Evolutionary conservation across 2,888 invertebrate species (phyloP).

Genomic region (Eudasyphora cyanicolor): DNA sequence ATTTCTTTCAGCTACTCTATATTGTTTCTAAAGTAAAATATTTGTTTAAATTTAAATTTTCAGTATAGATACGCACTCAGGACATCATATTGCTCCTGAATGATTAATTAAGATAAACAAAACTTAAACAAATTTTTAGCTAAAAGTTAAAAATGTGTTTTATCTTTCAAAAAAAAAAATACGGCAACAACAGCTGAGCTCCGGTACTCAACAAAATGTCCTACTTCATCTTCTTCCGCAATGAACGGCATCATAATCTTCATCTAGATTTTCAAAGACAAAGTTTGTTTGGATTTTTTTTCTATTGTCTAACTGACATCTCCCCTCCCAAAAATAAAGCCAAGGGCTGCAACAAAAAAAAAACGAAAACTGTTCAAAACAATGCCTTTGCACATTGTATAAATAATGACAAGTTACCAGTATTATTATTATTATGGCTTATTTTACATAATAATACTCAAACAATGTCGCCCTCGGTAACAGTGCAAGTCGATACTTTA

Average conservation of each 20-base stretch:
- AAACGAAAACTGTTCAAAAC: constrained; percentile 9
- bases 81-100: constrained; percentile 21
- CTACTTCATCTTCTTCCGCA: background rate
- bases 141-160: constrained; percentile 26
- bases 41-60: no score
- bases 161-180: background rate
- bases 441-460: constrained; percentile 8
- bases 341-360: background rate
- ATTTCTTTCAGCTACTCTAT: no score
- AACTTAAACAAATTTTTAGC: background rate
- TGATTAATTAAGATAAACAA: constrained; percentile 33
- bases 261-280: background rate
- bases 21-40: no score
- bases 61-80: background rate
- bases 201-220: background rate
- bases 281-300: background rate
- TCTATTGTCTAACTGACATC: background rate
- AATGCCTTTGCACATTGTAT: background rate
- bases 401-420: constrained; percentile 24
- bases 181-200: constrained; percentile 13
- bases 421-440: constrained; percentile 31
- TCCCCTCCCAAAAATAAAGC: background rate
- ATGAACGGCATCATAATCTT: background rate
- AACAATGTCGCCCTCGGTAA: background rate
- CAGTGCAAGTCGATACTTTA: background rate